Evolutionary conservation across 2,888 invertebrate genomes (phyloP), one percentile per base, ranked within the genome.

Genomic region (Melikaiella ostensackeni): DNA sequence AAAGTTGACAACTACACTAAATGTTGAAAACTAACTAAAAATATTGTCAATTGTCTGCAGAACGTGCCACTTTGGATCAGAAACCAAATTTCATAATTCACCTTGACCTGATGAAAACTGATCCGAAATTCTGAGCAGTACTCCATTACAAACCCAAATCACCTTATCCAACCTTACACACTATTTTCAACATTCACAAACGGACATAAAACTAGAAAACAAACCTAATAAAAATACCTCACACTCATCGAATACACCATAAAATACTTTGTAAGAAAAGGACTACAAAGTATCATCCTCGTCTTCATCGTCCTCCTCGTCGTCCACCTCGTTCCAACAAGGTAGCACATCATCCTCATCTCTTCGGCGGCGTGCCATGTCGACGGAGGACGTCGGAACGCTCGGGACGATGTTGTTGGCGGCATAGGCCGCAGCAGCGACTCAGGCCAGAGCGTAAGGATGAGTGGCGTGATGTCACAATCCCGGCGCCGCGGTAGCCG

Each of bases 361-460:
- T 11, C 21, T 19, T 33, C 16, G 35, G 24, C 74, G 59, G 59
- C 35, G 57, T 57, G 59, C 24, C 35, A 35, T 74, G 16, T 59
- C 21, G 21, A 55, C 38, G 9, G 61, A 75, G 30, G 42, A 61
- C 21, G 61, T 50, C 30, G 55, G 70, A 38, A 59, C 38, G 77
- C n/a, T 30, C 75, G 30, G 55, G 75, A 63, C 24, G 81, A 74
- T 42, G 76, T 38, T 61, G 77, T 84, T 73, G 74, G 84, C 83
- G 42, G 81, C 81, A 38, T 66, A 66, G 74, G 84, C 86, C 75
- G 84, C 85, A 75, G 87, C 88, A 82, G 88, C 89, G 92, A 92
- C 94, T 96, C 97, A 97, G 94, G 97, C 96, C 93, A 97, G 93
- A 87, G 97, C 97, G 91, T 97, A 97, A 81, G 90, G 90, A 84